Conservation (phyloP, 2,797 vertebrate genomes). For the Lycodopsis pacificus region DNA sequence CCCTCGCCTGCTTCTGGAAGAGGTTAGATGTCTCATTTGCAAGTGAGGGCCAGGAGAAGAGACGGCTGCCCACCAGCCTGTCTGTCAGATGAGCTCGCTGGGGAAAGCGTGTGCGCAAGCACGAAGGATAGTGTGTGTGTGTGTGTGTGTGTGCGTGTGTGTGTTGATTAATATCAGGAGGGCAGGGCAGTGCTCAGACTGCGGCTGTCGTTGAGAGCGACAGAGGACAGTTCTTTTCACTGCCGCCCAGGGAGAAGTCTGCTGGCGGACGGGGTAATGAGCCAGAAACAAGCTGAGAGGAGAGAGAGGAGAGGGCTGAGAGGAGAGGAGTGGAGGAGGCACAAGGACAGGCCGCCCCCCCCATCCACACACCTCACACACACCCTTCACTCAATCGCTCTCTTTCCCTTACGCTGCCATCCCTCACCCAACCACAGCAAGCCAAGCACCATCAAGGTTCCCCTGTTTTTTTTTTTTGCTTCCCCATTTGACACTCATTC, state of each 20-base stretch:
- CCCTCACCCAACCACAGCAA: constrained; percentile 49
- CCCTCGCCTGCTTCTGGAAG: constrained; percentile 59
- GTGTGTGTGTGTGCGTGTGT: constrained; percentile 56
- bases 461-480: constrained; percentile 38
- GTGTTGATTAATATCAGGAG: constrained; percentile 85
- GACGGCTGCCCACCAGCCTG: constrained; percentile 75
- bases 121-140: constrained; percentile 63
- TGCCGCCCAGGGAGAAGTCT: constrained; percentile 83
- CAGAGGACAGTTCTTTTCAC: constrained; percentile 84
- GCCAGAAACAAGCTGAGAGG: constrained; percentile 82
- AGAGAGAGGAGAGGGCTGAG: constrained; percentile 68
- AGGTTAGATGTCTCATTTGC: constrained; percentile 79
- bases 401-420: constrained; percentile 42
- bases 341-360: constrained; percentile 80
- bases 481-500: constrained; percentile 60
- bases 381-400: constrained; percentile 70
- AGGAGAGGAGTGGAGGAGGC: constrained; percentile 74
- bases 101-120: constrained; percentile 60
- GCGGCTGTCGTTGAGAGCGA: constrained; percentile 73
- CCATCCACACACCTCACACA: constrained; percentile 39
- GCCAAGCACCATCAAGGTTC: constrained; percentile 69
- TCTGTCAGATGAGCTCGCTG: constrained; percentile 70
- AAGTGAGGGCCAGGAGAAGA: constrained; percentile 72
- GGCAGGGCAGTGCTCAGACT: constrained; percentile 77
- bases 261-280: constrained; percentile 85